Evolutionary conservation across 2,113 vertebrate genomes (phyloP).

Genomic region (Gopherus flavomarginatus): DNA sequence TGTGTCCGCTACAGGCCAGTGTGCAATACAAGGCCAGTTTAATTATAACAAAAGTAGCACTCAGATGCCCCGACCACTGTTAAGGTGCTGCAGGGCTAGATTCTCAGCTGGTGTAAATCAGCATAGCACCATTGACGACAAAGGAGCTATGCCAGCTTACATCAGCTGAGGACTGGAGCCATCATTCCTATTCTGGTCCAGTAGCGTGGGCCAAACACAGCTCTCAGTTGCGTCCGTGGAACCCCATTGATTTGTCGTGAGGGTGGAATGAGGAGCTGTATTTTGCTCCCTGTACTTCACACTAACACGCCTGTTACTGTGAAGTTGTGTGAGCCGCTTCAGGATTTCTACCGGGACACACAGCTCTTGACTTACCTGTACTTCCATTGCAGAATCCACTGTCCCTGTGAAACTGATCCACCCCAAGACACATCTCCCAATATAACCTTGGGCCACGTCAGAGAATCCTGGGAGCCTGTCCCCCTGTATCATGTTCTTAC

Average conservation of each 20-base stretch:
- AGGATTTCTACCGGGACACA: background rate
- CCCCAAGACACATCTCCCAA: background rate
- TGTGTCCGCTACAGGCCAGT: background rate
- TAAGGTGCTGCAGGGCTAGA: too few relatives aligned
- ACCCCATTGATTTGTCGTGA: background rate
- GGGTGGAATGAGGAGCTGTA: background rate
- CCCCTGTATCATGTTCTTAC: background rate
- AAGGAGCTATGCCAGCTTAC: background rate
- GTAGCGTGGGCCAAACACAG: background rate
- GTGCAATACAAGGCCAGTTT: background rate
- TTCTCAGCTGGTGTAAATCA: too few relatives aligned
- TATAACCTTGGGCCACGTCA: background rate
- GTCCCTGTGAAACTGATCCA: background rate
- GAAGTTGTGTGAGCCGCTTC: background rate
- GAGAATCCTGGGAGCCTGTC: background rate
- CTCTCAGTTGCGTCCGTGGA: background rate
- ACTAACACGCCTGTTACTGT: background rate
- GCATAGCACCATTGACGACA: too few relatives aligned
- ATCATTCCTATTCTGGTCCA: background rate
- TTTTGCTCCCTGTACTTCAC: background rate
- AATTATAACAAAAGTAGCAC: too few relatives aligned
- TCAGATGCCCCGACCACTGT: too few relatives aligned
- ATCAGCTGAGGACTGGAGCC: background rate
- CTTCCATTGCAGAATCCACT: background rate
- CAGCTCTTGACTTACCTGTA: background rate